Conservation (phyloP, 2,888 invertebrate species). For the Camponotus fellah region DNA sequence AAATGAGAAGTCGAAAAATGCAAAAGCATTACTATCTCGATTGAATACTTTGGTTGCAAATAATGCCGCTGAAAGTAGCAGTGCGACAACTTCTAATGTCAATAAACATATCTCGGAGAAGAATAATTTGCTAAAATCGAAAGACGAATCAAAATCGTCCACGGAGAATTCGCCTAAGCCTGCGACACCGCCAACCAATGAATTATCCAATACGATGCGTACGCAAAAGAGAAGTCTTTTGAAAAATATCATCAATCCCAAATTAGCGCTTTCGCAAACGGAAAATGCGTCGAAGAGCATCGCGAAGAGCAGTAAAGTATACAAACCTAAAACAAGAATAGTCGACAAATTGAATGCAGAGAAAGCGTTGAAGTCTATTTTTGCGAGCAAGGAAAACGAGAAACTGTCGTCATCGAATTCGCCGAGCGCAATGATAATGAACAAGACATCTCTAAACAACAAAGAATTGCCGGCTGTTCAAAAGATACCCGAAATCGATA, state of each 20-base stretch:
- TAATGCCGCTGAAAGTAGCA: neutral
- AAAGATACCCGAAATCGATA: constrained; percentile 16
- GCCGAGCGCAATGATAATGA: neutral
- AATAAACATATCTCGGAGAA: constrained; percentile 8
- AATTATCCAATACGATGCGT: neutral
- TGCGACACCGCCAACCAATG: neutral
- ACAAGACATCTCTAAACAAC: neutral
- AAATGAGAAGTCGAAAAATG: constrained; percentile 2
- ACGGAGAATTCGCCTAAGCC: constrained; percentile 29
- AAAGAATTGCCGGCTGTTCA: neutral
- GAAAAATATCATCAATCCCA: constrained; percentile 43
- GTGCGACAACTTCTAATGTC: neutral
- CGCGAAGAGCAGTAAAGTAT: constrained; percentile 64
- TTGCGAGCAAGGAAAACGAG: constrained; percentile 53
- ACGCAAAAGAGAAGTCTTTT: constrained; percentile 46
- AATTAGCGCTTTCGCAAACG: constrained; percentile 35
- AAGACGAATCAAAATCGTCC: constrained; percentile 12
- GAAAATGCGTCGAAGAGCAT: constrained; percentile 22
- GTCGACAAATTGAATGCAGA: constrained; percentile 79
- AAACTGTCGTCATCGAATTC: constrained; percentile 23
- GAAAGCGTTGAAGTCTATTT: constrained; percentile 69
- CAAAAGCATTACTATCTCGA: neutral
- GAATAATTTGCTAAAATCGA: constrained; percentile 31
- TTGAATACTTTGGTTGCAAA: neutral
- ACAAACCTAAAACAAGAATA: constrained; percentile 79